Conservation (phyloP, 2,888 invertebrate genomes). For the Protophormia terraenovae region DNA sequence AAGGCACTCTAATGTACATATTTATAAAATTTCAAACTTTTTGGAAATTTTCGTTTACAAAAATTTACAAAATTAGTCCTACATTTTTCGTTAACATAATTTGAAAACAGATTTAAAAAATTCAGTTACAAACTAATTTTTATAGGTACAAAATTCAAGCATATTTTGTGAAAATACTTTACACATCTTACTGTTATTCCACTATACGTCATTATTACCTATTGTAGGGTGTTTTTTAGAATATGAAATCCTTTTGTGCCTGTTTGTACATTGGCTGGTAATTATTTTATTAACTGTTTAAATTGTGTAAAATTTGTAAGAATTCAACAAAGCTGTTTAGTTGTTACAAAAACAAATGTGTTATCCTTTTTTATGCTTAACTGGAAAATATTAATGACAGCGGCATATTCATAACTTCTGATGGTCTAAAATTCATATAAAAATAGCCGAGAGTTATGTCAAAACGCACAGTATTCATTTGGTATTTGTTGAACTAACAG, state of each 20-base stretch:
- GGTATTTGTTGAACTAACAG: slow-evolving; percentile 24
- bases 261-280: slow-evolving; percentile 46
- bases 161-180: too few species aligned
- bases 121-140: too few species aligned
- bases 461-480: slow-evolving; percentile 50
- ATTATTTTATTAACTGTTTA: slow-evolving; percentile 67
- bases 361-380: slow-evolving; percentile 32
- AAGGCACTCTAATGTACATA: too few species aligned
- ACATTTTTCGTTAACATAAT: too few species aligned
- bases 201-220: background rate
- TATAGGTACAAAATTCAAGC: too few species aligned
- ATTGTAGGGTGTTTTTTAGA: background rate
- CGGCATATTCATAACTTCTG: background rate
- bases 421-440: slow-evolving; percentile 49
- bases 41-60: too few species aligned
- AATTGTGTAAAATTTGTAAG: slow-evolving; percentile 21
- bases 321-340: slow-evolving; percentile 5
- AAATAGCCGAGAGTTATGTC: slow-evolving; percentile 23
- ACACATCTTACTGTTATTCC: too few species aligned
- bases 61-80: too few species aligned
- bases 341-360: background rate
- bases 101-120: too few species aligned
- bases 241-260: background rate
- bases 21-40: too few species aligned
- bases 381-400: background rate